phyloP scores from a whole-genome alignment of 2,888 invertebrate species.

The Salpingus planirostris region DNA sequence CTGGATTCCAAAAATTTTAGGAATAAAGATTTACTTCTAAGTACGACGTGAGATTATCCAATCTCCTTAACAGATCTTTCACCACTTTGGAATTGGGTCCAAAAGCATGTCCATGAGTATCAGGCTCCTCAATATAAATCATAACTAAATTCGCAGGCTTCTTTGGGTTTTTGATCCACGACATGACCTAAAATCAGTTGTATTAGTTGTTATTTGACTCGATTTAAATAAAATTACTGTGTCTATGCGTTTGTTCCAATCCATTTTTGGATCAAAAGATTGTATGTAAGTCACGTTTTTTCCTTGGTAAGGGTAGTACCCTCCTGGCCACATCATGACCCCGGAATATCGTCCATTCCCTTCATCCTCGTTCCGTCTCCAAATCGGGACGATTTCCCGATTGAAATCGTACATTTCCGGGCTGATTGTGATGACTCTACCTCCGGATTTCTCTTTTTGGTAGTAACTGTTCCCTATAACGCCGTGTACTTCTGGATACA shows the following conservation, averaged over 20 bases:
- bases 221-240: conserved; percentile 31
- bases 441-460: conserved; percentile 16
- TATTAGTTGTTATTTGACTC: conserved; percentile 1
- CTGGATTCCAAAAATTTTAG: background rate
- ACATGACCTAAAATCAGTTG: conserved; percentile 39
- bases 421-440: conserved; percentile 31
- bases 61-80: conserved; percentile 37
- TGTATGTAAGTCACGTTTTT: conserved; percentile 42
- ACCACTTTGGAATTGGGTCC: conserved; percentile 46
- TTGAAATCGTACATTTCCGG: conserved; percentile 49
- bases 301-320: conserved; percentile 45
- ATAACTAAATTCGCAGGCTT: conserved; percentile 60
- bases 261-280: conserved; percentile 37
- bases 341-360: conserved; percentile 50
- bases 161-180: conserved; percentile 49
- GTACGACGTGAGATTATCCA: conserved; percentile 50
- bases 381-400: conserved; percentile 48
- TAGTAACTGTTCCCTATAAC: conserved; percentile 55
- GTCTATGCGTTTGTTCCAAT: conserved; percentile 50
- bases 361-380: conserved; percentile 50
- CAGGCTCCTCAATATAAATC: conserved; percentile 64
- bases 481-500: conserved; percentile 60
- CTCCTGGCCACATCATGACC: conserved; percentile 64
- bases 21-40: conserved; percentile 36
- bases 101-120: conserved; percentile 51